phyloP scores from a whole-genome alignment of 1,140 invertebrate species.

The Nephotettix cincticeps region DNA sequence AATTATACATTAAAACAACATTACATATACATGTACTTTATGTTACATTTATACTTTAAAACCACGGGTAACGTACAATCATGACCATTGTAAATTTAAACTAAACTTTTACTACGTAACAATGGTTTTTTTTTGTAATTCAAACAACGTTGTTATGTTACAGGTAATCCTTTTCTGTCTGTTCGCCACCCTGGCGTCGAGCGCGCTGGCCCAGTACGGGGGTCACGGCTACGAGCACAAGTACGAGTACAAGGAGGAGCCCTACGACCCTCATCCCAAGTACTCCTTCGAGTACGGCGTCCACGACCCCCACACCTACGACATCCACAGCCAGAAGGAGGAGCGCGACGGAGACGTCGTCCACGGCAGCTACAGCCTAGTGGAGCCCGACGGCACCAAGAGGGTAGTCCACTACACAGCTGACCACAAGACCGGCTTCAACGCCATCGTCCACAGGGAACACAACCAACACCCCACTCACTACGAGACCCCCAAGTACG shows the following conservation, averaged over 20 bases:
- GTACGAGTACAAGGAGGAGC: slow-evolving; percentile 9
- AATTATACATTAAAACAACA: too few relatives aligned
- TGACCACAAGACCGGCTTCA: slow-evolving; percentile 63
- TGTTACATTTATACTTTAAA: too few relatives aligned
- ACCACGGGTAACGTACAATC: too few relatives aligned
- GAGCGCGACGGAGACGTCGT: slow-evolving; percentile 55
- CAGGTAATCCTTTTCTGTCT: neutral
- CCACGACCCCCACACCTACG: slow-evolving; percentile 55
- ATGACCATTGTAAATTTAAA: too few relatives aligned
- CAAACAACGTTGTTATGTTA: too few relatives aligned
- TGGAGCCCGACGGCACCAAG: slow-evolving; percentile 52
- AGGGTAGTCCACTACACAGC: slow-evolving; percentile 64
- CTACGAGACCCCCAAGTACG: neutral
- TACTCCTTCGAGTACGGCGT: slow-evolving; percentile 57
- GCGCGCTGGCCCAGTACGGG: slow-evolving; percentile 15
- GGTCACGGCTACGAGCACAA: neutral
- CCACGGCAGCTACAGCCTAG: slow-evolving; percentile 39
- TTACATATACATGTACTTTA: too few relatives aligned
- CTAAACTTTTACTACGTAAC: too few relatives aligned
- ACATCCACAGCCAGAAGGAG: slow-evolving; percentile 57
- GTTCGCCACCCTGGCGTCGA: neutral
- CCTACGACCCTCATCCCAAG: slow-evolving; percentile 41
- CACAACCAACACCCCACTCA: neutral
- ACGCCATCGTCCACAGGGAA: slow-evolving; percentile 47
- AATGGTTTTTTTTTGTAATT: too few relatives aligned